phyloP scores from a whole-genome alignment of 1,140 invertebrate genomes.

The Euura lappo region DNA sequence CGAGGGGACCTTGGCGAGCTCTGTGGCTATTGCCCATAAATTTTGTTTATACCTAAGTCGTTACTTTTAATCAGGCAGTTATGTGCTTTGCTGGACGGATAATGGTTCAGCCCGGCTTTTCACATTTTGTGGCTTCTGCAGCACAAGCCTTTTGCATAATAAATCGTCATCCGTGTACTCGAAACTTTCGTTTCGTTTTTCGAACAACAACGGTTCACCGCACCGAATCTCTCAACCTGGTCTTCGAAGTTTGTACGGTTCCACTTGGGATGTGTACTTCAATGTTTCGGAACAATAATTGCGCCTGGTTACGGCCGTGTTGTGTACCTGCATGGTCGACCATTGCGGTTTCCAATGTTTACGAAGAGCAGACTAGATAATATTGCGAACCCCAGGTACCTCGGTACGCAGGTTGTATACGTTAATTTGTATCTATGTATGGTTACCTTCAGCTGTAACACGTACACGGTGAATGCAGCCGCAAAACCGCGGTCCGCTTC shows the following conservation, averaged over 20 bases:
- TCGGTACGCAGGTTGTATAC: background rate
- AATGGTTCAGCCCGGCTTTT: slow-evolving; percentile 17
- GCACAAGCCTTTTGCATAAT: background rate
- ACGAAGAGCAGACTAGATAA: slow-evolving; percentile 54
- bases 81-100: slow-evolving; percentile 35
- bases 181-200: too few relatives aligned
- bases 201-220: too few relatives aligned
- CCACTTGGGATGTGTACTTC: background rate
- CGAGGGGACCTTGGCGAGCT: background rate
- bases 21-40: slow-evolving; percentile 55
- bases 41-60: slow-evolving; percentile 50
- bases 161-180: background rate
- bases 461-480: slow-evolving; percentile 51
- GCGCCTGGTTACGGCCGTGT: background rate
- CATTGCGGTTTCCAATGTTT: slow-evolving; percentile 46
- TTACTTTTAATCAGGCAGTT: slow-evolving; percentile 59
- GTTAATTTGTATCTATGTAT: background rate
- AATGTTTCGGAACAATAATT: background rate
- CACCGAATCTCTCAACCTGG: too few relatives aligned
- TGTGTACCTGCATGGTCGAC: slow-evolving; percentile 29
- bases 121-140: slow-evolving; percentile 9
- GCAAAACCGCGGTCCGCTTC: slow-evolving; percentile 55
- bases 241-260: too few relatives aligned
- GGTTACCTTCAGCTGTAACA: background rate
- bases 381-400: slow-evolving; percentile 44